Conservation (phyloP, 2,113 vertebrate genomes). For the Crotalus helleri region DNA sequence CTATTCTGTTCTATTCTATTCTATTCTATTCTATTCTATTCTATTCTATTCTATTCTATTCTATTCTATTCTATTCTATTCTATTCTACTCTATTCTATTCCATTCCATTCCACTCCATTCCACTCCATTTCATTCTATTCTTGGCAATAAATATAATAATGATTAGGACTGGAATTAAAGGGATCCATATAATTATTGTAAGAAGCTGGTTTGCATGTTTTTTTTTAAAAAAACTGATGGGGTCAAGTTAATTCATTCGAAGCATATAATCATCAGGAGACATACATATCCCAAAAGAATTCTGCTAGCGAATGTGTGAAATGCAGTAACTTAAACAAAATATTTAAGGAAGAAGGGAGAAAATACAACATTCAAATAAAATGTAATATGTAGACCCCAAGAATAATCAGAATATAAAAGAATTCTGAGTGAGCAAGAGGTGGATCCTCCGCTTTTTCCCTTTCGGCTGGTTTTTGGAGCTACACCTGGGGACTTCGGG, state of each 20-base stretch:
- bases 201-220: slow-evolving; percentile 36
- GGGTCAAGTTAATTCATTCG: slow-evolving; percentile 33
- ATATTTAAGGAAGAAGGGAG: slow-evolving; percentile 32
- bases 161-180: slow-evolving; percentile 11
- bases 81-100: too few relatives aligned
- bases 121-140: too few relatives aligned
- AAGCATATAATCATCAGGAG: slow-evolving; percentile 28
- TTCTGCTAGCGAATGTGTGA: slow-evolving; percentile 44
- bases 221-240: slow-evolving; percentile 5
- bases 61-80: too few relatives aligned
- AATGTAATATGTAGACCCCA: slow-evolving; percentile 45
- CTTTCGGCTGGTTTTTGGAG: not conserved
- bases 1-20: too few relatives aligned
- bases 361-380: slow-evolving; percentile 51
- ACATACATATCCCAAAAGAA: slow-evolving; percentile 49
- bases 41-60: too few relatives aligned
- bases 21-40: too few relatives aligned
- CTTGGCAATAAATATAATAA: not conserved
- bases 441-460: not conserved
- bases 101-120: too few relatives aligned
- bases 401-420: slow-evolving; percentile 60
- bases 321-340: slow-evolving; percentile 32
- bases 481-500: not conserved
- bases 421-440: not conserved
- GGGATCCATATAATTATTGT: slow-evolving; percentile 56